A percentile compares a stretch with the other conserved stretches of the same genome.
Evolutionary conservation across 2,113 vertebrate genomes (phyloP).

Genomic region (Heteronetta atricapilla): DNA sequence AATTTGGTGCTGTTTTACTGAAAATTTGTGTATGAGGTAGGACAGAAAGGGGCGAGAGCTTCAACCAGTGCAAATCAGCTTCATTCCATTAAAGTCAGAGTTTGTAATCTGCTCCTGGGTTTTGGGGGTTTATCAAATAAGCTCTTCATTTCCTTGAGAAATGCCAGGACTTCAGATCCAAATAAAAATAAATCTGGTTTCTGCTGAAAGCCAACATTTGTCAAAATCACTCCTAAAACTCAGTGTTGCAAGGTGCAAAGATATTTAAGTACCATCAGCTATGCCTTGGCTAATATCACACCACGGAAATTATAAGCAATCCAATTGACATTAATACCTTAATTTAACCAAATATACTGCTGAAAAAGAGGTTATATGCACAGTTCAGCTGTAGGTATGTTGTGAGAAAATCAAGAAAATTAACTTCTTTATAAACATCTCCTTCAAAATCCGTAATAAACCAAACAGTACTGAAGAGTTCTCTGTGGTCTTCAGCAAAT

Average conservation of each 20-base stretch:
- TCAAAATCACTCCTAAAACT: neutral
- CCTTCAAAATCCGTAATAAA: neutral
- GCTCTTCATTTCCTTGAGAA: conserved; percentile 21
- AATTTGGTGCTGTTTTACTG: neutral
- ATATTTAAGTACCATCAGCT: neutral
- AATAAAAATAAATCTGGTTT: conserved; percentile 30
- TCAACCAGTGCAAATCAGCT: accelerated
- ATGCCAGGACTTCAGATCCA: neutral
- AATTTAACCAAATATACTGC: neutral
- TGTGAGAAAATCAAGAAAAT: neutral
- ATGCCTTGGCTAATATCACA: neutral
- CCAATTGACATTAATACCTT: neutral
- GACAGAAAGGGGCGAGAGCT: neutral
- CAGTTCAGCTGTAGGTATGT: neutral
- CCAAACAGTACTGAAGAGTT: neutral
- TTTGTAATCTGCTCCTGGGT: neutral
- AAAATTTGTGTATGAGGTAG: neutral
- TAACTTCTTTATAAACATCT: neutral
- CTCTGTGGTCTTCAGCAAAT: neutral
- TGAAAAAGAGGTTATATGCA: neutral
- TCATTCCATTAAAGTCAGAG: neutral
- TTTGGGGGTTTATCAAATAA: conserved; percentile 19
- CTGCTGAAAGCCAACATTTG: neutral
- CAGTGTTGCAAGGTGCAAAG: neutral
- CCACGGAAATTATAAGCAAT: neutral